Evolutionary conservation across 2,797 vertebrate genomes (phyloP), one percentile per base, ranked within the genome.

Genomic region (Lagorchestes hirsutus): DNA sequence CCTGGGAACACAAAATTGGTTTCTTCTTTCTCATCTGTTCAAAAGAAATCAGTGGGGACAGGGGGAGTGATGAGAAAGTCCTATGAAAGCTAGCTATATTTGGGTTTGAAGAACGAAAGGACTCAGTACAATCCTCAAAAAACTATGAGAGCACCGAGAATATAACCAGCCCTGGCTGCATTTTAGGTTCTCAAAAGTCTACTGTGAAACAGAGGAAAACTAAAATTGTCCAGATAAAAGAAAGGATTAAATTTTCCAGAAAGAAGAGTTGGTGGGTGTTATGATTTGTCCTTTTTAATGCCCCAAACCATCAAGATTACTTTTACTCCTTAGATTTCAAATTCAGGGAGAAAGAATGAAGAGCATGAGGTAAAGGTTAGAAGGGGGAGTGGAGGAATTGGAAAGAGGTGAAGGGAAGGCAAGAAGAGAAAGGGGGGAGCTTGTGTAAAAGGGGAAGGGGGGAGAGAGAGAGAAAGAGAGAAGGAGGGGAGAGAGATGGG

Each of bases 401-500:
- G 97, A 98, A 13, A 95, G 67, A 94, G 11, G 94, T 96, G 24
- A 93, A 97, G 97, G 92, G 93, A 94, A 14, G 87, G 87, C 94
- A 96, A 94, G 97, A 96, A 92, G 50, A 40, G 59, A 90, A 34
- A n/a, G 28, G 54, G 40, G 46, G 50, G 82, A 59, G 62, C 40
- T 87, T 87, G 22, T 40, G 74, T 82, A 50, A 87, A 59, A 52
- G 12, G 18, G 18, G 52, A 16, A 87, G 46, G 40, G 95, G 31
- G 59, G 98, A 10, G 95, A 87, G 96, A 95, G 95, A 95, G 98
- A 97, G 93, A 93, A 6, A 52, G 52, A 52, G 52, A 52, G 94
- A 95, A 98, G 6, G 94, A 95, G 98, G 97, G 59, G 92, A 95
- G 95, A 98, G 97, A 97, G 94, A 97, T 97, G 91, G 96, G 97